Conservation (phyloP, 2,797 vertebrate species). For the Scomberomorus guttatus region DNA sequence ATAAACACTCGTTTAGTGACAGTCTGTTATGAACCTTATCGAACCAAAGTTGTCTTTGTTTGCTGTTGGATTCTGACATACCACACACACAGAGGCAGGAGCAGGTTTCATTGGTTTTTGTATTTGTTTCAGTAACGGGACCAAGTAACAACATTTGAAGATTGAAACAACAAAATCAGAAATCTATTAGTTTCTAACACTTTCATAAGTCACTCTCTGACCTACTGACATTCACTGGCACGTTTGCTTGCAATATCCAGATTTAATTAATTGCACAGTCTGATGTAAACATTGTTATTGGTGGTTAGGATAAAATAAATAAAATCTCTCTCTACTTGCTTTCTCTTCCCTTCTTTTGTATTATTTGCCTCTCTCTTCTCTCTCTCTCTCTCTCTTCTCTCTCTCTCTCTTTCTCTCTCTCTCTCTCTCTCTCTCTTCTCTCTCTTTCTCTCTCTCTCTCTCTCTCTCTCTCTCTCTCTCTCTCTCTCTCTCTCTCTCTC, state of each 20-base stretch:
- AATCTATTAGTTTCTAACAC: not conserved
- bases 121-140: no score
- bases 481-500: not conserved
- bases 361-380: not conserved
- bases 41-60: no score
- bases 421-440: no score
- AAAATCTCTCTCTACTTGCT: not conserved
- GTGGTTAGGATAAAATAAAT: slow-evolving; percentile 59
- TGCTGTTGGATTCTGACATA: no score
- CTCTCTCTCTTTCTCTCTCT: slow-evolving; percentile 22
- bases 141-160: not conserved
- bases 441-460: slow-evolving; percentile 18
- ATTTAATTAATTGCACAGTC: slow-evolving; percentile 56
- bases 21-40: no score
- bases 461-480: not conserved
- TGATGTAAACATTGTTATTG: slow-evolving; percentile 68
- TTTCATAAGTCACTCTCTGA: not conserved
- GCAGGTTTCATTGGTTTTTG: no score
- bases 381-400: not conserved
- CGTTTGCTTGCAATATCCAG: slow-evolving; percentile 35
- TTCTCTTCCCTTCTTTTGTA: no score
- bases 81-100: no score
- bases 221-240: slow-evolving; percentile 4
- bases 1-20: no score
- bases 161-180: not conserved